Evolutionary conservation across 2,888 invertebrate genomes (phyloP), one percentile per base, ranked within the genome.

Genomic region (Stramonita haemastoma): DNA sequence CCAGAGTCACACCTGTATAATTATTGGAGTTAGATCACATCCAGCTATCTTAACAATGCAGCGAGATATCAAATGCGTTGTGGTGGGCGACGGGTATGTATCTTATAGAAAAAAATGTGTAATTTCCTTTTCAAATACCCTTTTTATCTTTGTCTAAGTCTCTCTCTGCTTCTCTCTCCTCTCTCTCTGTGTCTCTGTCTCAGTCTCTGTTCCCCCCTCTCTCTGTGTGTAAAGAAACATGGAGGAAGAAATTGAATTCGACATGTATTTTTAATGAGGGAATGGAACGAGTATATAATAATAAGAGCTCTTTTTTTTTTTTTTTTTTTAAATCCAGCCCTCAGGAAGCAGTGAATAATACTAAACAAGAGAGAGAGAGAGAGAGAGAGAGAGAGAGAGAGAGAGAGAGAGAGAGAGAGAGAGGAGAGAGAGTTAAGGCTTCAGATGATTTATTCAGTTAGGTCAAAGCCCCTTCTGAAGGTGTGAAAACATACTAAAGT

Each of bases 31-130:
- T 79, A 5, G 46, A 46, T 46, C 32, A 36, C 70, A 66, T 70
- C 70, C 4, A 5, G 34, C 29, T 22, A 11, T 22, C 4, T 13
- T 26, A 79, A 93, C 84, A 89, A 99, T 99, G 99, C 99, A 99
- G 97, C 99, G 99, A 94, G 84, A 89, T 36, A 99, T 99, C 96
- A 99, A 99, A 97, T 99, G 99, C 97, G 99, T 99, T 95, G 99
- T 99, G 93, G 99, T 99, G 94, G 99, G 99, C 94, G 99, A 99
- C 96, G 99, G 98, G 98, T 98, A 97, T 97, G 98, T 97, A 77
- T 66, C 17, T 8, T 29, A 34, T 13, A 26, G n/a, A 29, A 34
- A 26, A 17, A 26, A 46, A 15, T 1, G 36, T 83, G 6, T 36
- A 13, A 36, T 83, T 46, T 83, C 81, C 26, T 1, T 83, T 46